Evolutionary conservation across 2,113 vertebrate species (phyloP).

Genomic region (Thalassoma bifasciatum): DNA sequence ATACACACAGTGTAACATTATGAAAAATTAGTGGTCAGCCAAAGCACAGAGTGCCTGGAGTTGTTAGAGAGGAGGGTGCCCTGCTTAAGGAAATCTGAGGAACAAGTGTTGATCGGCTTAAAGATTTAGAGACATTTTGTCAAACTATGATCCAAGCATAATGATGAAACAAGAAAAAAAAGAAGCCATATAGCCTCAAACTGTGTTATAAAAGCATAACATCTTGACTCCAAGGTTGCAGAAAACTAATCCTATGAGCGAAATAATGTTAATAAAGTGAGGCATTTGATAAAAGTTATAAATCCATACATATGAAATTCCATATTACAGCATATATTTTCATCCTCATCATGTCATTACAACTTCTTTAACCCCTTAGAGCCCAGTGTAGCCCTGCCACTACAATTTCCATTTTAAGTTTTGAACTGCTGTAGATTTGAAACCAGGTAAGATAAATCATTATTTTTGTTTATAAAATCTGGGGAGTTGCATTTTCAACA

Average conservation of each 20-base stretch:
- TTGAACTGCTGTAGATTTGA: too few species aligned
- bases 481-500: too few species aligned
- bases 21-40: constrained; percentile 15
- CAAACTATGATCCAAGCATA: constrained; percentile 37
- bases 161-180: constrained; percentile 19
- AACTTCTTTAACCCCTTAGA: too few species aligned
- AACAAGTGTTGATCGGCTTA: constrained; percentile 9
- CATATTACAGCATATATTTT: too few species aligned
- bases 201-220: neutral
- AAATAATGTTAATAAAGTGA: neutral
- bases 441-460: too few species aligned
- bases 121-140: constrained; percentile 31
- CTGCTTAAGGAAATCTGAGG: constrained; percentile 29
- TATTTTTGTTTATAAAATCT: too few species aligned
- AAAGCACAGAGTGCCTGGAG: constrained; percentile 8
- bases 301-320: too few species aligned
- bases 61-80: neutral
- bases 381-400: too few species aligned
- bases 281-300: too few species aligned
- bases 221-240: too few species aligned
- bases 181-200: constrained; percentile 9
- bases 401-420: too few species aligned
- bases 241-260: constrained; percentile 1
- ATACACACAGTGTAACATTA: neutral
- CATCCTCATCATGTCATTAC: too few species aligned